A percentile compares a stretch with the other conserved stretches of the same genome.
phyloP scores from a whole-genome alignment of 1,140 invertebrate genomes.

The Macrocentrus cingulum region DNA sequence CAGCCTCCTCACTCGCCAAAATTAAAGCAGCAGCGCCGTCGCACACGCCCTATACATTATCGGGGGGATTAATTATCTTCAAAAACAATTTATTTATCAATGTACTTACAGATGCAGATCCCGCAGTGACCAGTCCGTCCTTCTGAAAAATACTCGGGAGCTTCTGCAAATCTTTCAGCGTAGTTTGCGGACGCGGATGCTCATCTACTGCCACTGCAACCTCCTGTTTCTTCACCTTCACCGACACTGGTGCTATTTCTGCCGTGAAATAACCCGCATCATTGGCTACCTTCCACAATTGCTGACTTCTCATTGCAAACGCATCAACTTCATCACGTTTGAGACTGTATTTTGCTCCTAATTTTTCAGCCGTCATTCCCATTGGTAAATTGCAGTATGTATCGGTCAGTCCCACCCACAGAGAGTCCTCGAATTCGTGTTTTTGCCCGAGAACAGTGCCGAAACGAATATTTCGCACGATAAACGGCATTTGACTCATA shows the following conservation, averaged over 20 bases:
- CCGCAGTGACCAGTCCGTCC: constrained; percentile 93
- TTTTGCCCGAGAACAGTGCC: constrained; percentile 82
- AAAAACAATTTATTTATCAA: not conserved
- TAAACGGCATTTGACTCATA: constrained; percentile 94
- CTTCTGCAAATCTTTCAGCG: constrained; percentile 79
- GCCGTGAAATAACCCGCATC: constrained; percentile 86
- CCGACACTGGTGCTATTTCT: constrained; percentile 84
- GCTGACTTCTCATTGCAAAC: constrained; percentile 84
- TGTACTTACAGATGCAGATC: constrained; percentile 83
- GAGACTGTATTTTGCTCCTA: constrained; percentile 88
- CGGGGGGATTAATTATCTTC: constrained; percentile 15
- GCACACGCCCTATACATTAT: constrained; percentile 82
- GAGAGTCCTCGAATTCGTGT: constrained; percentile 83
- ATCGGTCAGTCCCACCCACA: constrained; percentile 93
- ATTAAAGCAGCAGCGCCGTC: constrained; percentile 93
- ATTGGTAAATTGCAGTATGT: constrained; percentile 89
- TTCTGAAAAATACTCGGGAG: constrained; percentile 94
- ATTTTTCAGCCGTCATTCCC: constrained; percentile 96
- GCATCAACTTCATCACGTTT: constrained; percentile 85
- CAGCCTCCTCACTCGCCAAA: constrained; percentile 86
- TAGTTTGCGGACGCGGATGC: constrained; percentile 89
- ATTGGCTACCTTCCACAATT: constrained; percentile 83
- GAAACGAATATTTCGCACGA: constrained; percentile 86
- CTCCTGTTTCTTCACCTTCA: constrained; percentile 83
- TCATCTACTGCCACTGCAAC: constrained; percentile 85